phyloP scores from a whole-genome alignment of 2,113 vertebrate genomes.

The Pongo abelii region DNA sequence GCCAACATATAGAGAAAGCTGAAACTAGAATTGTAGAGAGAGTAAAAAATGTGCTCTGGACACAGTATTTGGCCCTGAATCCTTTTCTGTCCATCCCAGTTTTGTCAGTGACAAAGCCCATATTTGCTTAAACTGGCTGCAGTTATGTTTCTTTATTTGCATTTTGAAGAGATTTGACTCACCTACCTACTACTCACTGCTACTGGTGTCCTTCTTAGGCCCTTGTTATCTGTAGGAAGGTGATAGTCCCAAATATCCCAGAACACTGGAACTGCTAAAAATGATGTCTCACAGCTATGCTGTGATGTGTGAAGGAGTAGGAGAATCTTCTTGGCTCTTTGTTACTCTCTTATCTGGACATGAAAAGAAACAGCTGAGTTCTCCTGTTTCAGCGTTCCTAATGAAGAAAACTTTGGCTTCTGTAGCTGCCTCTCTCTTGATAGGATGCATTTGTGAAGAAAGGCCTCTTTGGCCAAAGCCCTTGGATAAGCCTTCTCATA shows the following conservation, averaged over 20 bases:
- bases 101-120: not conserved
- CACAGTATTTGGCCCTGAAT: not conserved
- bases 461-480: not conserved
- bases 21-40: not conserved
- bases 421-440: not conserved
- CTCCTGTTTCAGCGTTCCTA: not conserved
- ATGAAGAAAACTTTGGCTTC: not conserved
- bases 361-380: not conserved
- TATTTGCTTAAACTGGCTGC: not conserved
- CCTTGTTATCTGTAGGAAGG: not conserved
- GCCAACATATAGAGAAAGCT: not conserved
- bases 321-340: conserved; percentile 16
- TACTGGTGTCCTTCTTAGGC: not conserved
- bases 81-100: not conserved
- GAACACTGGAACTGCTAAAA: not conserved
- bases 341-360: not conserved
- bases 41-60: not conserved
- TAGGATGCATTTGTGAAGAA: not conserved
- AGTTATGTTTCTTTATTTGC: not conserved
- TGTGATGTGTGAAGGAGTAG: not conserved
- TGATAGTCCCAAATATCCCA: not conserved
- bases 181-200: not conserved
- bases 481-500: not conserved
- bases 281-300: not conserved
- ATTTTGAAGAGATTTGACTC: not conserved